Evolutionary conservation across 2,113 vertebrate genomes (phyloP).

Genomic region (Odontophorus gujanensis): DNA sequence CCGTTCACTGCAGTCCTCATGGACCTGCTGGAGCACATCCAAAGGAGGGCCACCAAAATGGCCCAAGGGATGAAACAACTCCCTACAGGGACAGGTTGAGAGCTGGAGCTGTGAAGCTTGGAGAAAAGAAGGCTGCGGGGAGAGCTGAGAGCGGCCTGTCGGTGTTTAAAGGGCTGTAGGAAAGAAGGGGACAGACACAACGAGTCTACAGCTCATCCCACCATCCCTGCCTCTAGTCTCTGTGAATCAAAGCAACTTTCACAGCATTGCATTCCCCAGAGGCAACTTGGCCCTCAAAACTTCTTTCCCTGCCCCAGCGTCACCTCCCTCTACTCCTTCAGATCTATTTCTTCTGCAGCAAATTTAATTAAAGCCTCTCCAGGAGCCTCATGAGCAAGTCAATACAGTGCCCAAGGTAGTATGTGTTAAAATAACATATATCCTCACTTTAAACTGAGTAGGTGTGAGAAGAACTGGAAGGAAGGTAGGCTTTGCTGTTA

Average conservation of each 20-base stretch:
- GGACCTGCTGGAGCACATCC: too few species aligned
- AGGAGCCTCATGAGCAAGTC: constrained; percentile 3
- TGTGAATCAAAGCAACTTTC: neutral
- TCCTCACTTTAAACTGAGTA: neutral
- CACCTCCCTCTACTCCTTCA: neutral
- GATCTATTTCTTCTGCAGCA: constrained; percentile 4
- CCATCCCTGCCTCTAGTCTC: neutral
- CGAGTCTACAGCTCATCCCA: neutral
- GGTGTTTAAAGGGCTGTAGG: too few species aligned
- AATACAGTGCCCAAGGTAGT: neutral
- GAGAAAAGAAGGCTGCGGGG: too few species aligned
- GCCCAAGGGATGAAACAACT: too few species aligned
- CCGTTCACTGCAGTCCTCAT: neutral
- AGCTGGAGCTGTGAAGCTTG: too few species aligned
- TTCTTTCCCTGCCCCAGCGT: neutral
- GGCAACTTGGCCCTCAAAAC: neutral
- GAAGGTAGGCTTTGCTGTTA: neutral
- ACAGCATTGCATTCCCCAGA: neutral
- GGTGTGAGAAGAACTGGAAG: neutral
- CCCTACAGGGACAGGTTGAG: too few species aligned
- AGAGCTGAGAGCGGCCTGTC: too few species aligned
- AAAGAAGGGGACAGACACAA: too few species aligned
- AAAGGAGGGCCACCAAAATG: too few species aligned
- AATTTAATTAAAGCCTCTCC: constrained; percentile 21
- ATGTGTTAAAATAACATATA: neutral